Evolutionary conservation across 2,888 invertebrate genomes (phyloP).

Genomic region (Yponomeuta malinellus): DNA sequence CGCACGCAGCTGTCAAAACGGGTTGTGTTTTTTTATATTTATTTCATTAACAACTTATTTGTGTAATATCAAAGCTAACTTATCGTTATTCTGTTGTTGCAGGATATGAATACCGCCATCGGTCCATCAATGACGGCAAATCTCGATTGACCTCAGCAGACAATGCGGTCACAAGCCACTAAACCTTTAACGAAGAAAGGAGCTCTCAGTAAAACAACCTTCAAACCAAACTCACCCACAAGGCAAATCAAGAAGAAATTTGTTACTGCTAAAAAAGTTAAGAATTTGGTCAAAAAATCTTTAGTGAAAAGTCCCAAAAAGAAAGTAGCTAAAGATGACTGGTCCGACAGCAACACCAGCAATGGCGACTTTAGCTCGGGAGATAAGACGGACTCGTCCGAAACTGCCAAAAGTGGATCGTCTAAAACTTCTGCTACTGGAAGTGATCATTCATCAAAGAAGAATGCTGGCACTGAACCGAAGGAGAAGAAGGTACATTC

Average conservation of each 20-base stretch:
- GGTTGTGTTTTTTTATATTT: constrained; percentile 12
- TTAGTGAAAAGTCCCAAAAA: constrained; percentile 43
- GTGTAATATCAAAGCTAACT: neutral
- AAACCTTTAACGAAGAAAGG: constrained; percentile 68
- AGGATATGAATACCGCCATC: constrained; percentile 56
- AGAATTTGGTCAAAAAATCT: constrained; percentile 47
- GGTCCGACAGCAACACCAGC: constrained; percentile 31
- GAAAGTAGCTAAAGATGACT: constrained; percentile 32
- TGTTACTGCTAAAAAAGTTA: constrained; percentile 48
- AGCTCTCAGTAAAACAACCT: constrained; percentile 52
- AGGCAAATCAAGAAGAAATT: constrained; percentile 53
- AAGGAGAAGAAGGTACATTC: constrained; percentile 57
- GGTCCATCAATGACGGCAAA: constrained; percentile 54
- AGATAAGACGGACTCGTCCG: constrained; percentile 42
- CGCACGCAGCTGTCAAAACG: constrained; percentile 28
- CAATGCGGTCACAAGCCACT: constrained; percentile 69
- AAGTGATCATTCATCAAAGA: constrained; percentile 42
- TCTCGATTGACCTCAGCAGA: constrained; percentile 51
- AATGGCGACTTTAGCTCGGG: constrained; percentile 36
- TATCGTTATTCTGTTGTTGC: constrained; percentile 47
- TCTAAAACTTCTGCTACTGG: constrained; percentile 39
- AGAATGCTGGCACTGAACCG: constrained; percentile 52
- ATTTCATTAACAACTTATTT: neutral
- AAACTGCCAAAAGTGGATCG: constrained; percentile 38
- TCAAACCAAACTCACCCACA: constrained; percentile 40